Base-by-base conservation (phyloP, 2,888 invertebrate species). In the Dryadula phaetusa region DNA sequence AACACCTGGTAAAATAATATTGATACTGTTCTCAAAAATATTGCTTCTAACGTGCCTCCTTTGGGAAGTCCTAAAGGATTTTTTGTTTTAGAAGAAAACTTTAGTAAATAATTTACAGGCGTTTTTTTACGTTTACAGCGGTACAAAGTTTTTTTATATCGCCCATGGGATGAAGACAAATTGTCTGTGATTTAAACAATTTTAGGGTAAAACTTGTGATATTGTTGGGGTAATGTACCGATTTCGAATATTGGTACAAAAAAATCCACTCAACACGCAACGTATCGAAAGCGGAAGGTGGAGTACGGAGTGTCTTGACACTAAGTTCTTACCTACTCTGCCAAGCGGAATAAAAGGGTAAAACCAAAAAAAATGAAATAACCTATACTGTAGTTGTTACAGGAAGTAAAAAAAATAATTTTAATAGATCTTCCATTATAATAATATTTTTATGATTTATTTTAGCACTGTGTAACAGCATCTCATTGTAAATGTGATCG, bases 31-130 rank as follows among this genome's bases (percentile, higher is more conserved):
- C 56, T 58, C 12, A 28, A 12, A 53, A 63, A 63, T 58, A 66
- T 66, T 47, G 60, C 42, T 22, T 16, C 32, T 61, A 56, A 49
- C 42, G 47, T 56, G 42, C 34, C 49, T 63, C 63, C 42, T 46
- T 61, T 32, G 66, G 44, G 69, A 64, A 64, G 60, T 69, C 46
- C 61, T 28, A 53, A 66, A 68, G 66, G 64, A 69, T 69, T 70
- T n/a, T 70, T 64, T 64, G 61, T 64, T 63, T 60, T 10, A 28
- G 22, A 64, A 46, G 64, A 66, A 52, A 66, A 69, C 64, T 70
- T 69, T 63, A 64, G 69, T 69, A 70, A 64, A 70, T 70, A 69
- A 70, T 70, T 70, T 56, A 62, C 62, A 64, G 70, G 52, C 62
- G 62, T 58, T 71, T 70, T n/a, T 70, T 69, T 71, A 56, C 66